Conservation (phyloP, 2,888 invertebrate genomes). For the Agonum fuliginosum region DNA sequence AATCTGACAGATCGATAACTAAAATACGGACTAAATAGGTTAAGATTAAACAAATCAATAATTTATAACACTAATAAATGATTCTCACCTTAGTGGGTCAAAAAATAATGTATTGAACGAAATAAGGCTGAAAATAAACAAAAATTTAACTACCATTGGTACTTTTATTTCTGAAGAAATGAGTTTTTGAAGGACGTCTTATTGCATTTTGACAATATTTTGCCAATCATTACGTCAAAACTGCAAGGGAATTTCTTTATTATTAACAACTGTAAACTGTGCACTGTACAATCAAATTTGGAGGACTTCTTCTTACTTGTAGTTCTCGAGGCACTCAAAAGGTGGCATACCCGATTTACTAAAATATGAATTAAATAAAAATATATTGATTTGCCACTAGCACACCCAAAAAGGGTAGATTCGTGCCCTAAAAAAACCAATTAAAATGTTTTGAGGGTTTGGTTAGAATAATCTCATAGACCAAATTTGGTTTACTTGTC, state of each 20-base stretch:
- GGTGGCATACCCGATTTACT: neutral
- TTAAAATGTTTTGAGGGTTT: no score
- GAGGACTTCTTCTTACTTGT: constrained; percentile 13
- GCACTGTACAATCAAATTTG: constrained; percentile 25
- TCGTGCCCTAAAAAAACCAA: no score
- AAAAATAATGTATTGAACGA: constrained; percentile 56
- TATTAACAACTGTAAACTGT: constrained; percentile 39
- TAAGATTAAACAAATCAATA: constrained; percentile 52
- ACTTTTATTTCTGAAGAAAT: constrained; percentile 62
- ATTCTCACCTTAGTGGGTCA: constrained; percentile 70
- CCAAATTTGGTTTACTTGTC: no score
- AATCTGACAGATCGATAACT: constrained; percentile 52
- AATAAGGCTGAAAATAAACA: constrained; percentile 65
- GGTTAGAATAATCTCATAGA: no score
- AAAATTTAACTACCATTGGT: constrained; percentile 72
- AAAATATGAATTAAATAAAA: no score
- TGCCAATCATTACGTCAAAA: constrained; percentile 62
- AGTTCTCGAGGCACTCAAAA: neutral
- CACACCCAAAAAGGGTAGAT: no score
- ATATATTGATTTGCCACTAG: no score
- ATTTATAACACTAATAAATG: constrained; percentile 36
- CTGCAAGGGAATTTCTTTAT: constrained; percentile 47
- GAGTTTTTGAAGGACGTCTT: constrained; percentile 50
- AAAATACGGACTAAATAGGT: constrained; percentile 58
- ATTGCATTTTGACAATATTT: constrained; percentile 58